These are phyloP conservation scores for Priocnemis perturbator DNA, from an alignment of 2,888 invertebrate genomes.

Conservation along the genomic window DNA sequence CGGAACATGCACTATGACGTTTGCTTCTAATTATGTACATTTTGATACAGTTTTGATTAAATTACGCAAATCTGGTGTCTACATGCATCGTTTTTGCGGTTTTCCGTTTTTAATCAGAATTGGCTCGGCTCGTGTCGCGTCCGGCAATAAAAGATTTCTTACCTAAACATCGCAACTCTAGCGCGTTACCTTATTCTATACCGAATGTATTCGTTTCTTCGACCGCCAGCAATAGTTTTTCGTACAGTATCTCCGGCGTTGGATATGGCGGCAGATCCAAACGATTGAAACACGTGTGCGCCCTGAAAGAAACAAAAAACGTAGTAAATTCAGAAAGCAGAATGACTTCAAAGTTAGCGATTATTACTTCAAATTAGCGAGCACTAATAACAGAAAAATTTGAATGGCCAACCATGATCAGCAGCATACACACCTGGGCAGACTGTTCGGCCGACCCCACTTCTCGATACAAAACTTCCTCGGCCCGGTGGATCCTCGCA, in stretches of 20 bases:
- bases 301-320: constrained; percentile 76
- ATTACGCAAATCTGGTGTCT: too few relatives aligned
- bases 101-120: too few relatives aligned
- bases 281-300: constrained; percentile 98
- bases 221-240: constrained; percentile 93
- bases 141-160: constrained; percentile 18
- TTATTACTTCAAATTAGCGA: too few relatives aligned
- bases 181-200: constrained; percentile 83
- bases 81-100: too few relatives aligned
- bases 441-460: constrained; percentile 95
- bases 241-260: constrained; percentile 91
- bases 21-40: constrained; percentile 43
- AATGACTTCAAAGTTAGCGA: too few relatives aligned
- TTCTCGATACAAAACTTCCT: constrained; percentile 97
- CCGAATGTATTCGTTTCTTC: constrained; percentile 98
- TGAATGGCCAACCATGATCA: neutral
- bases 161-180: too few relatives aligned
- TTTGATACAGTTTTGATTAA: constrained; percentile 51
- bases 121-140: constrained; percentile 20
- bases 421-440: too few relatives aligned
- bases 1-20: constrained; percentile 38
- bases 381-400: too few relatives aligned
- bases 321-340: too few relatives aligned
- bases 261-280: constrained; percentile 97
- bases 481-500: constrained; percentile 96